phyloP scores from a whole-genome alignment of 2,113 vertebrate species.

The Carettochelys insculpta region DNA sequence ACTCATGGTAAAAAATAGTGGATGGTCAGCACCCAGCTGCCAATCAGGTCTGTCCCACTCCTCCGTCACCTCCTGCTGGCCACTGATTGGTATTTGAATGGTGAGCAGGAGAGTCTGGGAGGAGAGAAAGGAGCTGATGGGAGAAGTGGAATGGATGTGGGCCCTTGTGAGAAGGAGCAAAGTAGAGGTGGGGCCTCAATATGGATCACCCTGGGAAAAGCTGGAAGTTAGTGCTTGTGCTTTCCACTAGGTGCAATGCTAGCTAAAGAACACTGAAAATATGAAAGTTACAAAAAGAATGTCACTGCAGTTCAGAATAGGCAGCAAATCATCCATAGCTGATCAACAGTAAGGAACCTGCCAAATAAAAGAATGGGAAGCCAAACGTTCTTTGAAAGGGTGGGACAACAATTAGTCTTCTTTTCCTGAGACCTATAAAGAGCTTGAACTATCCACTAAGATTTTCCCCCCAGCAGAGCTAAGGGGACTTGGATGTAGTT shows the following conservation, averaged over 20 bases:
- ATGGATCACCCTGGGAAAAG: too few species aligned
- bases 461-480: neutral
- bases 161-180: neutral
- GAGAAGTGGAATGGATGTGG: neutral
- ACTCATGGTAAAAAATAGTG: too few species aligned
- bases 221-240: too few species aligned
- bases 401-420: neutral
- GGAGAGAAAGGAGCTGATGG: neutral
- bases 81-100: neutral
- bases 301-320: neutral
- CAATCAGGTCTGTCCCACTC: too few species aligned
- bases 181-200: neutral
- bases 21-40: too few species aligned
- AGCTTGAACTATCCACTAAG: neutral
- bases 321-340: neutral
- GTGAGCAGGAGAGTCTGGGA: neutral
- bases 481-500: conserved; percentile 31
- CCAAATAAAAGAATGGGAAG: neutral
- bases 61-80: too few species aligned
- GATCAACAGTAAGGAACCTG: neutral
- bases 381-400: neutral
- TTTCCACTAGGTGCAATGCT: too few species aligned
- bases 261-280: neutral
- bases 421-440: neutral
- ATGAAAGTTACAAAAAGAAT: neutral